Evolutionary conservation across 2,797 vertebrate species (phyloP).

Genomic region (Esox masquinongy): DNA sequence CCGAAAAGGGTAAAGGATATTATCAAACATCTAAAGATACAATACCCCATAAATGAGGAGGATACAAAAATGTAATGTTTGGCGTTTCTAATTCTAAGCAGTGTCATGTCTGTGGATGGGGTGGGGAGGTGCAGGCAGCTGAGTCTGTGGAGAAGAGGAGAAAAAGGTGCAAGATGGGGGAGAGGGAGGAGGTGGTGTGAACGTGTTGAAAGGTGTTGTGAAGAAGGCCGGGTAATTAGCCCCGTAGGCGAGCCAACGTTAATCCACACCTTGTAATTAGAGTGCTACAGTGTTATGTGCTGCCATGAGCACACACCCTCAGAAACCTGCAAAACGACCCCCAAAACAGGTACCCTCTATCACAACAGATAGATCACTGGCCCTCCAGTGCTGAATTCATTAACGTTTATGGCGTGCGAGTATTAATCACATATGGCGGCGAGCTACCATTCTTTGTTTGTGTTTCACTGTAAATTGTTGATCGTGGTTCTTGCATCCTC

Average conservation of each 20-base stretch:
- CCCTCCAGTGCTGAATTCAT: constrained; percentile 52
- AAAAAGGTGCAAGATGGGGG: constrained; percentile 11
- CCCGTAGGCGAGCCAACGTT: constrained; percentile 70
- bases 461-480: background rate
- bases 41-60: constrained; percentile 52
- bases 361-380: constrained; percentile 58
- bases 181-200: constrained; percentile 35
- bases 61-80: constrained; percentile 51
- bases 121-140: background rate
- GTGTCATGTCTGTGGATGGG: constrained; percentile 30
- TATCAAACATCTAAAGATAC: constrained; percentile 50
- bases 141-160: constrained; percentile 14
- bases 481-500: background rate
- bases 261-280: constrained; percentile 79
- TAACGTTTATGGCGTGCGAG: constrained; percentile 40
- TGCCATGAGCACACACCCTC: constrained; percentile 59
- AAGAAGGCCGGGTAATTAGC: constrained; percentile 76
- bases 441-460: background rate
- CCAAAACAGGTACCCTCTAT: constrained; percentile 64
- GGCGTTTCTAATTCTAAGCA: constrained; percentile 59
- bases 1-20: constrained; percentile 62
- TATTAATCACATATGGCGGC: constrained; percentile 26
- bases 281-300: constrained; percentile 69
- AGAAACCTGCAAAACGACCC: constrained; percentile 43
- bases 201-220: constrained; percentile 68